These are phyloP conservation scores for Osmoderma eremita DNA, from an alignment of 2,888 invertebrate species.

Conservation along the genomic window DNA sequence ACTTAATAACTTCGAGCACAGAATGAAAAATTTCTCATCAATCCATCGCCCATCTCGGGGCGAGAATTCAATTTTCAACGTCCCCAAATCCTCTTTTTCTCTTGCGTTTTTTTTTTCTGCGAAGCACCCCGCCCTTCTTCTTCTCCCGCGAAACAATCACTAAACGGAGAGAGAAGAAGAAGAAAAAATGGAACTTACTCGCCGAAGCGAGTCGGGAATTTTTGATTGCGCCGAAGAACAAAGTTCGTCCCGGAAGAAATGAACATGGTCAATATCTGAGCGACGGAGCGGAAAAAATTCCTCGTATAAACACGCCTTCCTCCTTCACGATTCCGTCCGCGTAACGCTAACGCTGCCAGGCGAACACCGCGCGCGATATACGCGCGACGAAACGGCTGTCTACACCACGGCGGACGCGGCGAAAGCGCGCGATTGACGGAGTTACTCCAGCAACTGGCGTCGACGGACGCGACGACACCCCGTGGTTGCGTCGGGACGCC, in stretches of 20 bases:
- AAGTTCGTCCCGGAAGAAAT: not conserved
- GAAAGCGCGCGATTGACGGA: constrained; percentile 23
- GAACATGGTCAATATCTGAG: not conserved
- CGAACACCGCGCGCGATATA: constrained; percentile 13
- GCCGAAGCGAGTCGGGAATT: not conserved
- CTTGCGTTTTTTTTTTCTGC: not conserved
- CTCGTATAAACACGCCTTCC: not conserved
- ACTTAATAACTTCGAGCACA: constrained; percentile 14
- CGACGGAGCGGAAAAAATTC: not conserved
- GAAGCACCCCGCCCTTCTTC: not conserved
- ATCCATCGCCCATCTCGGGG: not conserved
- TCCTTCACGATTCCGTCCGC: not conserved
- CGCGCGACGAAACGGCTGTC: not conserved
- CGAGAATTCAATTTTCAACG: constrained; percentile 7
- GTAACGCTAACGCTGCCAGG: no score
- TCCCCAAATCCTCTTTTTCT: not conserved
- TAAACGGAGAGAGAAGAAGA: not conserved
- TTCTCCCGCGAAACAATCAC: not conserved
- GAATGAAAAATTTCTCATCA: constrained; percentile 8
- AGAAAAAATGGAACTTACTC: not conserved
- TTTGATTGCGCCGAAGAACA: not conserved
- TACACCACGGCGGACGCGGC: not conserved
- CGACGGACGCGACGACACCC: constrained; percentile 51
- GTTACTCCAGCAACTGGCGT: constrained; percentile 51
- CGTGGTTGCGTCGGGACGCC: constrained; percentile 44